phyloP scores from a whole-genome alignment of 2,113 vertebrate genomes.

The Dicerorhinus sumatrensis region DNA sequence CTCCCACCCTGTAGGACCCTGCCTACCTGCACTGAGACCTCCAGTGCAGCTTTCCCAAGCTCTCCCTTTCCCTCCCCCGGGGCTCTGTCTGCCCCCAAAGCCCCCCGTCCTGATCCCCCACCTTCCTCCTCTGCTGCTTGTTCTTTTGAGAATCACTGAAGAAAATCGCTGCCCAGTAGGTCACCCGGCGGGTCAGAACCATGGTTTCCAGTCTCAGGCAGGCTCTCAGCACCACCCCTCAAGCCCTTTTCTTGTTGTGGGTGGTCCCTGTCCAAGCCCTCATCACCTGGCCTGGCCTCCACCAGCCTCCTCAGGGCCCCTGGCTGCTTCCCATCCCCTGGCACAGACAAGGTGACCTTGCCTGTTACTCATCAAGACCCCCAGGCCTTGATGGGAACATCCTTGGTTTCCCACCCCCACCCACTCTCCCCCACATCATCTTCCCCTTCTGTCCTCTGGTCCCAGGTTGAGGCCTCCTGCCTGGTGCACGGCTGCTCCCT shows the following conservation, averaged over 20 bases:
- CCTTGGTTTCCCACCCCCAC: background rate
- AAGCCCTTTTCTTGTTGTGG: background rate
- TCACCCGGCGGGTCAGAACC: too few species aligned
- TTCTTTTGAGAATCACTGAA: background rate
- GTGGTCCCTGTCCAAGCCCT: background rate
- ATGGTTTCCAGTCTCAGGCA: background rate
- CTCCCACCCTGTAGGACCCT: background rate
- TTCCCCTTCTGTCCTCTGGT: background rate
- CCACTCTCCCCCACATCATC: background rate
- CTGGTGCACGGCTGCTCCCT: accelerated
- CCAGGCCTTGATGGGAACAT: background rate
- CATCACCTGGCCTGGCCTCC: background rate
- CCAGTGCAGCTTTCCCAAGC: accelerated
- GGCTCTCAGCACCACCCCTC: background rate
- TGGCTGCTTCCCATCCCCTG: background rate
- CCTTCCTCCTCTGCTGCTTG: background rate
- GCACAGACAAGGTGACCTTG: background rate
- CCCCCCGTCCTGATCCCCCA: background rate
- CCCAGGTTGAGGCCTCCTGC: background rate
- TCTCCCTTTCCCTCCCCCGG: background rate
- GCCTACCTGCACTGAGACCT: background rate
- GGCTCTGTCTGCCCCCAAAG: background rate
- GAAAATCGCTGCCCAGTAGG: background rate
- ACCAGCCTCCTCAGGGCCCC: background rate
- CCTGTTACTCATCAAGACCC: background rate